A percentile compares a stretch with the other conserved stretches of the same genome.
phyloP scores from a whole-genome alignment of 2,113 vertebrate species.

The Serilophus lunatus region DNA sequence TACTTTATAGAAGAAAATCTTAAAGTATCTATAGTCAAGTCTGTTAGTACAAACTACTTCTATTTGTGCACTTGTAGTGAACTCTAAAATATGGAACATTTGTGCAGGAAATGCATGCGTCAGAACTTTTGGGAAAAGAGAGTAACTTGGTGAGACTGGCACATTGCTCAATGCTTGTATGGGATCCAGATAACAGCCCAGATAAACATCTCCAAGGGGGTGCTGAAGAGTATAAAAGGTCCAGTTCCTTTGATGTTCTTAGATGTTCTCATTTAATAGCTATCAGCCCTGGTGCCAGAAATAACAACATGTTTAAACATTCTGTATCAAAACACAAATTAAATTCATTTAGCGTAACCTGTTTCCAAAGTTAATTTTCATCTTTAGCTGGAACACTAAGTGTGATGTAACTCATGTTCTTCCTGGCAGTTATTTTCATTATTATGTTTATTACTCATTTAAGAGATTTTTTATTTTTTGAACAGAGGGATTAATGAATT shows the following conservation, averaged over 20 bases:
- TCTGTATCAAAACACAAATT: slow-evolving; percentile 66
- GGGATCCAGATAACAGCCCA: slow-evolving; percentile 76
- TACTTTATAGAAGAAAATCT: slow-evolving; percentile 72
- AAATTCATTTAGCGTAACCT: slow-evolving; percentile 55
- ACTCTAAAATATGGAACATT: slow-evolving; percentile 77
- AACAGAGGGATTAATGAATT: slow-evolving; percentile 60
- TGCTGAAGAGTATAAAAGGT: slow-evolving; percentile 69
- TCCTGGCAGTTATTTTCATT: slow-evolving; percentile 65
- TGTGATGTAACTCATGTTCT: slow-evolving; percentile 59
- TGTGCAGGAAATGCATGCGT: slow-evolving; percentile 64
- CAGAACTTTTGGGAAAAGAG: slow-evolving; percentile 66
- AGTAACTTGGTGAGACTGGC: slow-evolving; percentile 68
- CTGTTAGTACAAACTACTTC: slow-evolving; percentile 66
- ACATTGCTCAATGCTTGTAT: slow-evolving; percentile 74
- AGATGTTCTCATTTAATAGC: slow-evolving; percentile 76
- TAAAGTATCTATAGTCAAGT: slow-evolving; percentile 65
- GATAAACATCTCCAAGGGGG: slow-evolving; percentile 79
- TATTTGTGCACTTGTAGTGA: slow-evolving; percentile 77
- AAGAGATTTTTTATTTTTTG: slow-evolving; percentile 45
- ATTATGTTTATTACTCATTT: slow-evolving; percentile 71
- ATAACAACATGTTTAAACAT: slow-evolving; percentile 78
- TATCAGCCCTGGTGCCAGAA: slow-evolving; percentile 72
- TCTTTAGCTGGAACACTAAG: slow-evolving; percentile 45
- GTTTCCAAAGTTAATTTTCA: slow-evolving; percentile 63
- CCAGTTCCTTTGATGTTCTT: slow-evolving; percentile 76